These are phyloP conservation scores for Clarias fuscus DNA, from an alignment of 2,797 vertebrate species.

Conservation along the genomic window DNA sequence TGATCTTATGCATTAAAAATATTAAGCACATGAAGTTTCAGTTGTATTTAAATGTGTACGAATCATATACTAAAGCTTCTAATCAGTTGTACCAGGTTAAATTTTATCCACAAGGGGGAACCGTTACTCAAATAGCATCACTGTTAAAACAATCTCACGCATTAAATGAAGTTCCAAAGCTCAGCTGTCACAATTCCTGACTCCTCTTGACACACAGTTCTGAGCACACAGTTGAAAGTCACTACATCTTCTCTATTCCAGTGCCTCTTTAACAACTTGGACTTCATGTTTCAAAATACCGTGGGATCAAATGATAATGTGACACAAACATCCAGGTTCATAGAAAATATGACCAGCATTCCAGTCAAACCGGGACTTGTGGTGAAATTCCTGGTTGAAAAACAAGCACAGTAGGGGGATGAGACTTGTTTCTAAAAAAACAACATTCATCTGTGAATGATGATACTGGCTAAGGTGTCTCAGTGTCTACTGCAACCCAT, in stretches of 20 bases:
- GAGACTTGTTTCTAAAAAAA: too few species aligned
- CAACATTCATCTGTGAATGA: too few species aligned
- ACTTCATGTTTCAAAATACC: neutral
- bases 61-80: neutral
- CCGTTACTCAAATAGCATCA: conserved; percentile 13
- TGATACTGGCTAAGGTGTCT: too few species aligned
- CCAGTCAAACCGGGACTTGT: too few species aligned
- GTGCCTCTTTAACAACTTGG: neutral
- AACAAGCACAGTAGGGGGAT: too few species aligned
- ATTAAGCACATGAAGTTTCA: neutral
- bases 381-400: too few species aligned
- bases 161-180: neutral
- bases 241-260: neutral
- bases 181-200: neutral
- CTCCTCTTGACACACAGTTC: neutral
- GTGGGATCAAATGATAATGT: neutral
- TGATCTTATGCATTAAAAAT: neutral
- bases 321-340: neutral
- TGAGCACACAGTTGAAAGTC: neutral
- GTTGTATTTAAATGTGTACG: neutral
- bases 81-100: neutral
- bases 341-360: neutral
- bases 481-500: too few species aligned
- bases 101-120: conserved; percentile 17
- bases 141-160: neutral